Evolutionary conservation across 2,113 vertebrate species (phyloP).

Genomic region (Sisor rabdophorus): DNA sequence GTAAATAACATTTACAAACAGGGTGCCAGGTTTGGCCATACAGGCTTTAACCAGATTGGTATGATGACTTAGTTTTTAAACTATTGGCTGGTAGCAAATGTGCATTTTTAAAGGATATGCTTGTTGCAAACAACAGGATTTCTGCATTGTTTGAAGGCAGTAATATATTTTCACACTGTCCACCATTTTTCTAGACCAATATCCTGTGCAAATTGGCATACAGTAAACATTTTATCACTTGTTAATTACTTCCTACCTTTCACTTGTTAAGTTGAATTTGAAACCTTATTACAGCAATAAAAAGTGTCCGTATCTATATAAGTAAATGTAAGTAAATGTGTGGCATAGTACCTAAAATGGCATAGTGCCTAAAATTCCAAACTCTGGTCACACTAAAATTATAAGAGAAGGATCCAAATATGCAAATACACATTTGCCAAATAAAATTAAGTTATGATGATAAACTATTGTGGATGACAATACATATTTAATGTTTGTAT

Average conservation of each 20-base stretch:
- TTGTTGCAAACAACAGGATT: neutral
- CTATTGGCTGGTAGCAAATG: neutral
- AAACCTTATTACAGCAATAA: neutral
- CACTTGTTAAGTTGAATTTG: neutral
- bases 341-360: neutral
- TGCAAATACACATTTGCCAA: neutral
- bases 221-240: conserved; percentile 3
- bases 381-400: neutral
- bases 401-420: neutral
- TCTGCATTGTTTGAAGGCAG: neutral
- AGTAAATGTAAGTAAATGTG: neutral
- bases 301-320: neutral
- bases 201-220: neutral
- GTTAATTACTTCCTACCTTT: neutral
- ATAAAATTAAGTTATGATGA: neutral
- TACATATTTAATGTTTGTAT: neutral
- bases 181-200: neutral
- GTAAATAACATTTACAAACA: neutral
- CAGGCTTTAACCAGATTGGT: neutral
- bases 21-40: neutral
- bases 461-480: neutral
- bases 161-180: neutral
- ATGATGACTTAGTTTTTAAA: neutral
- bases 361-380: neutral
- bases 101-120: neutral